Base-by-base conservation (phyloP, 2,797 vertebrate species). In the Antennarius maculatus region DNA sequence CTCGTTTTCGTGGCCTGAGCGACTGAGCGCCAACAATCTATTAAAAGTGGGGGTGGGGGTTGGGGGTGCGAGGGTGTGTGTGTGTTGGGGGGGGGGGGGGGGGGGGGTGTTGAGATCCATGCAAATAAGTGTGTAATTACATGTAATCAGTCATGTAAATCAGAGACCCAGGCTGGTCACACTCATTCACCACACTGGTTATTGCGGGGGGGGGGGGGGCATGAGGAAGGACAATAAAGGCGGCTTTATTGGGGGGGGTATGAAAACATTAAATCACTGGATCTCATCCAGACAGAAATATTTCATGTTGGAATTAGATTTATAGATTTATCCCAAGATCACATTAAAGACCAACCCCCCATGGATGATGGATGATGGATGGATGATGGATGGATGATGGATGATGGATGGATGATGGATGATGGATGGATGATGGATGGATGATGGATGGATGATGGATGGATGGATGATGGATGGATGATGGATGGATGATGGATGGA, bases 81-180 rank as follows among this genome's bases (percentile, higher is more conserved):
- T 23, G 23, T 23, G 23, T 23, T 1, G 1, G 23, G 1, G 23
- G 23, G 23, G 23, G 23, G 23, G 23, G 23, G 23, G 23, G 23
- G 23, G 23, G 23, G 1, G 1, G 1, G 2, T 23, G 23, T 23
- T 23, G 68, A 84, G 69, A 70, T 84, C 87, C 86, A 82, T 86
- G 88, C 85, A 87, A 91, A 89, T 89, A 86, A 84, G 82, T 89
- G 88, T 87, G 87, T 91, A 90, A 91, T 88, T 79, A 84, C 82
- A 69, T 71, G 59, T 83, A 90, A 92, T 92, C 91, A 90, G 82
- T 87, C 86, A 88, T 89, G 87, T 88, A 88, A 89, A 89, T 91
- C 84, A 54, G 31, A 54, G 52, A 79, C 69, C 77, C 84, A 81
- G 79, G 81, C 81, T 62, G 82, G 70, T 71, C 81, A 41, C 62